Base-by-base conservation (phyloP, 2,888 invertebrate species). In the Anoncus sp. region DNA sequence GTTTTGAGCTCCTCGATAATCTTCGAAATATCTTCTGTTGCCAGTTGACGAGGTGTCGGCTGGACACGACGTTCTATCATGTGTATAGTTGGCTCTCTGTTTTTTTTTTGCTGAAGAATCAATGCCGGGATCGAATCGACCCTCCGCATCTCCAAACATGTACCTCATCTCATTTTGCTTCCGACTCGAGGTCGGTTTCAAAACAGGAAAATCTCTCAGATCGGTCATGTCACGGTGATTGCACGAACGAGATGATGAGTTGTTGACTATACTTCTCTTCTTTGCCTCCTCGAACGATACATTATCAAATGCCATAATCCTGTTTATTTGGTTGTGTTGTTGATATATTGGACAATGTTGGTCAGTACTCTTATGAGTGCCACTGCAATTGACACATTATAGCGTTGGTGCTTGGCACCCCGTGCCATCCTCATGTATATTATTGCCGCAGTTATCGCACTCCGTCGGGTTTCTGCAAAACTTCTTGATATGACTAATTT, bases 281-380 rank as follows among this genome's bases (percentile, higher is more conserved):
- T 59, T 69, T 31, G 69, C 69, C n/a, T 69, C 57, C 1, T 49
- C 22, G 38, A 49, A 69, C 2, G 59, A 49, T 10, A 59, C 38
- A 14, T 69, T 69, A 18, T 67, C 57, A 20, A 47, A 45, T 5
- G 67, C 57, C 67, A 67, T 57, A 6, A 67, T 67, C 20, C 43
- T 57, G 35, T 67, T 57, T 5, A 67, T 67, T 45, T 43, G 16
- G 9, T 57, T 12, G 1, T 67, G 67, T n/a, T 31, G 16, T n/a
- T 9, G 6, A 9, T 47, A 35, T 2, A 67, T n/a, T 35, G 20
- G 43, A 20, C 57, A 67, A 3, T 6, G 20, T 7, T 6, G 43
- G 31, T 67, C 67, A 1, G 45, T 66, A n/a, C 66, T 53, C 4
- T 10, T 38, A 27, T 67, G 67, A 1, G 43, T 55, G 9, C 18